These are phyloP conservation scores for Ascaphus truei DNA, from an alignment of 2,113 vertebrate species.

Conservation along the genomic window DNA sequence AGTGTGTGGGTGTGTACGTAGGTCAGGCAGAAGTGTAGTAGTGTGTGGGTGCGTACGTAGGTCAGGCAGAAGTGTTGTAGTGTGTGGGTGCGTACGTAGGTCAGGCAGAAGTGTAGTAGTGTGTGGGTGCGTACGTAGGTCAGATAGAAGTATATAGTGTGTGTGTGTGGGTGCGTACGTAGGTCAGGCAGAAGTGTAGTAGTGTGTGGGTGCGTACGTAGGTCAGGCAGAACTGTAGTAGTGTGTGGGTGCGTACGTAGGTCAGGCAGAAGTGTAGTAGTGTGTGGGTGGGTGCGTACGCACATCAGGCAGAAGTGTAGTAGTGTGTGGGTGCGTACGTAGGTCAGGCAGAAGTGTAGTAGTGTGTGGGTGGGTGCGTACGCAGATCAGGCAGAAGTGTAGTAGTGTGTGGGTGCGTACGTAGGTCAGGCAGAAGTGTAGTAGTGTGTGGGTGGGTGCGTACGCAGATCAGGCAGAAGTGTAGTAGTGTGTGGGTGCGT, in stretches of 20 bases:
- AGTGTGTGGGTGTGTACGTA: too few relatives aligned
- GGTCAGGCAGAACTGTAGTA: rapidly evolving
- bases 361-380: not conserved
- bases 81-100: not conserved
- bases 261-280: constrained; percentile 1
- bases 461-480: too few relatives aligned
- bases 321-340: too few relatives aligned
- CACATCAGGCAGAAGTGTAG: too few relatives aligned
- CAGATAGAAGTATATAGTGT: too few relatives aligned
- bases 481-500: too few relatives aligned
- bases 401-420: not conserved
- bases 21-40: too few relatives aligned
- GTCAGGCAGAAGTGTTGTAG: rapidly evolving
- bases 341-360: not conserved
- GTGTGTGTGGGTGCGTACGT: too few relatives aligned
- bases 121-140: too few relatives aligned
- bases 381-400: rapidly evolving
- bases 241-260: not conserved
- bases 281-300: not conserved
- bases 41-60: not conserved
- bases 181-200: not conserved
- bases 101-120: not conserved
- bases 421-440: constrained; percentile 5
- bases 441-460: not conserved
- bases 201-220: not conserved